Evolutionary conservation across 2,113 vertebrate genomes (phyloP), one percentile per base, ranked within the genome.

Genomic region (Stercorarius parasiticus): DNA sequence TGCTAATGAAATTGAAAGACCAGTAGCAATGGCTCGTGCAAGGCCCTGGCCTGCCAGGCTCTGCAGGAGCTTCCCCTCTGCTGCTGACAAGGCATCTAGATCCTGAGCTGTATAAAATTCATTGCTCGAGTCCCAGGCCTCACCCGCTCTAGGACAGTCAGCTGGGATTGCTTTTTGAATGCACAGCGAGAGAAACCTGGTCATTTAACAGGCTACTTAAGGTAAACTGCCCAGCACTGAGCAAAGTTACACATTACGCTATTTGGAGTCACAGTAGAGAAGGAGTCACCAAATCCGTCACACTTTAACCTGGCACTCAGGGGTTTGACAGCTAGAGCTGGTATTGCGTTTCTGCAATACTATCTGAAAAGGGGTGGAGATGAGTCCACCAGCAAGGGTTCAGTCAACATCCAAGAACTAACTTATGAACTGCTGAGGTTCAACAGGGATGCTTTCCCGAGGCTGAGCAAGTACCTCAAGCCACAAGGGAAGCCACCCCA

Each of bases 1-100:
- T 98, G 97, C 96, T 98, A 98, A 98, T 98, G 98, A 97, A 98
- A 98, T 95, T 95, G 96, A 97, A 97, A 96, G 93, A 96, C 52
- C 86, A 89, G 97, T 64, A 87, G 77, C 94, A 90, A 90, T 96
- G 93, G 93, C 89, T 88, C 0, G 8, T 1, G 5, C 29, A 13
- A 65, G 59, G 61, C 55, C 30, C 29, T 29, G 83, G 25, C 53
- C 80, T 85, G 85, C 83, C 64, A 55, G 87, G 53, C 77, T 78
- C 42, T 25, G 36, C 13, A 16, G 47, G 45, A 72, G 17, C 64
- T 59, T 43, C 84, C 69, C 43, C 34, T 58, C 13, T 53, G 65
- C 49, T 66, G 26, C 52, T 69, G 13, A 25, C 11, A 73, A 45
- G 23, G 26, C 36, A 47, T 17, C 65, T 25, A 32, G 32, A 62